Percentiles rank a stretch among this genome's conserved stretches.
phyloP scores from a whole-genome alignment of 2,113 vertebrate species.

The Pseudonaja textilis region DNA sequence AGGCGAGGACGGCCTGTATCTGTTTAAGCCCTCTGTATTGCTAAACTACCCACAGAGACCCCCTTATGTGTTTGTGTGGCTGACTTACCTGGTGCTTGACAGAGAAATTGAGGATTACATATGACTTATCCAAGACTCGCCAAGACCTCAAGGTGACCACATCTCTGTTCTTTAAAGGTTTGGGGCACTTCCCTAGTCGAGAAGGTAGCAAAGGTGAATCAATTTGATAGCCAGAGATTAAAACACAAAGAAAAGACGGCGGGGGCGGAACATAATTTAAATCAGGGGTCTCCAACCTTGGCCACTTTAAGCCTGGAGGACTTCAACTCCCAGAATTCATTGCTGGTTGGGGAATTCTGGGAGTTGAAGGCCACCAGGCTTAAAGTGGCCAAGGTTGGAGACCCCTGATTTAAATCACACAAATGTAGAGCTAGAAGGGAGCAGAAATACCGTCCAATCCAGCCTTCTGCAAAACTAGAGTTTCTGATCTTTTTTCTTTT shows the following conservation, averaged over 20 bases:
- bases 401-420: background rate
- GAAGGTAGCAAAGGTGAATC: background rate
- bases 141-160: slow-evolving; percentile 71
- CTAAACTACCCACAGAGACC: fast-evolving
- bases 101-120: slow-evolving; percentile 75
- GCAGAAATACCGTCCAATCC: background rate
- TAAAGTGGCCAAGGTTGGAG: no score
- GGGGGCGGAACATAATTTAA: background rate
- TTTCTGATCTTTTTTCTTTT: background rate
- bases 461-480: background rate
- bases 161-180: slow-evolving; percentile 71
- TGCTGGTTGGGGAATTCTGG: no score
- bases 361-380: no score
- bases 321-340: no score
- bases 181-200: slow-evolving; percentile 70
- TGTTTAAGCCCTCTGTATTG: background rate
- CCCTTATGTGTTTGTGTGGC: fast-evolving
- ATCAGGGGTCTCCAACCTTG: background rate
- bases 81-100: slow-evolving; percentile 75
- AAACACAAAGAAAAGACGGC: background rate
- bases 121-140: slow-evolving; percentile 68
- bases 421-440: background rate
- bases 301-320: no score
- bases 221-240: background rate
- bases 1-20: background rate